Conservation (phyloP, 2,888 invertebrate species). For the Perizoma affinitatum region DNA sequence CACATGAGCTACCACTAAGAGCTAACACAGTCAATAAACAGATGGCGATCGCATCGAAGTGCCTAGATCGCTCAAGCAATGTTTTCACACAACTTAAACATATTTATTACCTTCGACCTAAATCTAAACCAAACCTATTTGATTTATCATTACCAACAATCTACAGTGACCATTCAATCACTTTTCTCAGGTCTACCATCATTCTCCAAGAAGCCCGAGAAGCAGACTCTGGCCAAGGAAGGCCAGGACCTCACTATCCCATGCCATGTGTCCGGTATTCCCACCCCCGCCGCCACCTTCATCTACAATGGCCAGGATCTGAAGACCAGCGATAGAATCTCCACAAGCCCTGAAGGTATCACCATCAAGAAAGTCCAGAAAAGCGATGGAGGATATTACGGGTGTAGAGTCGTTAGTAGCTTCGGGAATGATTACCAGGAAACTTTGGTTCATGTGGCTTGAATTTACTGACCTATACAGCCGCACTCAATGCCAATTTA, state of each 20-base stretch:
- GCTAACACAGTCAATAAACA: no score
- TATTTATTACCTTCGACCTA: no score
- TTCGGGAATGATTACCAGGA: constrained; percentile 14
- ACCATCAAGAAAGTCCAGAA: constrained; percentile 57
- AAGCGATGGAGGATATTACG: constrained; percentile 65
- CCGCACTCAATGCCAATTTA: no score
- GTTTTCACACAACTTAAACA: no score
- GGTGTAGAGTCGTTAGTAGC: constrained; percentile 48
- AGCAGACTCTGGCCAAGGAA: constrained; percentile 44
- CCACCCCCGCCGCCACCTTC: constrained; percentile 54
- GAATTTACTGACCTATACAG: no score
- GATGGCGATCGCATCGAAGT: no score
- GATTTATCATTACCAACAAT: no score
- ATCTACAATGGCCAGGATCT: constrained; percentile 58
- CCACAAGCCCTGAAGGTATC: constrained; percentile 48
- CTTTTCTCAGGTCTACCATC: constrained; percentile 55
- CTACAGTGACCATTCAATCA: no score
- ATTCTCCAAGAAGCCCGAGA: constrained; percentile 49
- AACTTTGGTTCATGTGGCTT: constrained; percentile 22
- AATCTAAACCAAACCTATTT: no score
- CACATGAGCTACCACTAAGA: no score
- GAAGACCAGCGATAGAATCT: constrained; percentile 37
- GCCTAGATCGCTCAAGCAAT: no score
- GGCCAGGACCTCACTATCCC: constrained; percentile 60
- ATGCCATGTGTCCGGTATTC: constrained; percentile 56